These are phyloP conservation scores for Corvus hawaiiensis DNA, from an alignment of 2,113 vertebrate genomes.

Conservation along the genomic window DNA sequence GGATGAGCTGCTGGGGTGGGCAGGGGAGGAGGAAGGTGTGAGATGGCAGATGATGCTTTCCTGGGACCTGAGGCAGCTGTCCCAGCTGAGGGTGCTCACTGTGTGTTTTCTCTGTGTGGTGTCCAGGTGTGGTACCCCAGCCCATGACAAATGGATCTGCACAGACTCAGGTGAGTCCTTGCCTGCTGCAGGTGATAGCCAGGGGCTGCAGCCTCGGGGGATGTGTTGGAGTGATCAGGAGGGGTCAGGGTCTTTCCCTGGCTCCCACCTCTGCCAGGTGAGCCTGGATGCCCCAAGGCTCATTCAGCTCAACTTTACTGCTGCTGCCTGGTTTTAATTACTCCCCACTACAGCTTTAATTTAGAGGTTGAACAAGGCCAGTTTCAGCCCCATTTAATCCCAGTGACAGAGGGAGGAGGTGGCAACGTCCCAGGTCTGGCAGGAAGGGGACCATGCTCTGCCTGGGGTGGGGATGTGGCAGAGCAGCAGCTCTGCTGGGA, in stretches of 20 bases:
- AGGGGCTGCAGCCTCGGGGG: background rate
- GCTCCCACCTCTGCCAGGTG: background rate
- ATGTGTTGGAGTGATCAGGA: accelerated
- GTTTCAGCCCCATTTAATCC: background rate
- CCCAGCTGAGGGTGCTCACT: background rate
- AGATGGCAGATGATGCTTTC: background rate
- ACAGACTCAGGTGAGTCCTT: constrained; percentile 59
- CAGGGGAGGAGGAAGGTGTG: background rate
- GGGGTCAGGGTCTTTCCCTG: accelerated
- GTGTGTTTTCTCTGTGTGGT: accelerated
- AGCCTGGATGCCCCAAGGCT: background rate
- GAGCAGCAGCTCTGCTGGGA: background rate
- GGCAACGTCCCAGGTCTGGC: background rate
- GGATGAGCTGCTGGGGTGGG: background rate
- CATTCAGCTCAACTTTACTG: background rate
- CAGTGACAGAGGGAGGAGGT: background rate
- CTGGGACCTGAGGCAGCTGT: accelerated
- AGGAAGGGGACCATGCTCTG: accelerated
- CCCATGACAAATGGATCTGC: constrained; percentile 69
- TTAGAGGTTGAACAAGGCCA: background rate
- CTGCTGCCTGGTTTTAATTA: background rate
- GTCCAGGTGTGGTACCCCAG: constrained; percentile 60
- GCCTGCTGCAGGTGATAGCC: accelerated
- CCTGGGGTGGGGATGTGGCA: accelerated
- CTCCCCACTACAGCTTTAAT: background rate